These are phyloP conservation scores for Phasianus colchicus DNA, from an alignment of 2,113 vertebrate genomes.

Conservation along the genomic window DNA sequence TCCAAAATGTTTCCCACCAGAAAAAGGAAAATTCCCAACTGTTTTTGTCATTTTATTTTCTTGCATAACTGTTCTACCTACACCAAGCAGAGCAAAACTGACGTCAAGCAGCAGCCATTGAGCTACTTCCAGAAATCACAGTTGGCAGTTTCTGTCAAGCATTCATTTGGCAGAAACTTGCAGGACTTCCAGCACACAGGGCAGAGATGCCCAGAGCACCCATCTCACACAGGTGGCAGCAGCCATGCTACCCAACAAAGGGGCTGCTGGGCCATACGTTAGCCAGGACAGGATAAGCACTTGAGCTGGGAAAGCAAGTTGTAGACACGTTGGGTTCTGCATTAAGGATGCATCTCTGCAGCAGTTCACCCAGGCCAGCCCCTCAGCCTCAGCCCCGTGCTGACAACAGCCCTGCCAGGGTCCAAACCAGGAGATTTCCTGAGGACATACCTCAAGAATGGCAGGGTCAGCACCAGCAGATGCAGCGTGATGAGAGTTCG, in stretches of 20 bases:
- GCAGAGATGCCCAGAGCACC: rapidly evolving
- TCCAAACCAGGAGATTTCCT: background rate
- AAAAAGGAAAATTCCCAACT: background rate
- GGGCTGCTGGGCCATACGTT: background rate
- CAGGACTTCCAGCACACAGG: background rate
- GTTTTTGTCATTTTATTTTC: background rate
- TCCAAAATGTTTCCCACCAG: slow-evolving; percentile 34
- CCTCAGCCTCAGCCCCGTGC: too few species aligned
- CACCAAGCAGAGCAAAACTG: background rate
- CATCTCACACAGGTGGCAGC: rapidly evolving
- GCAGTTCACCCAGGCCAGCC: background rate
- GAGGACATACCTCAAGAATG: background rate
- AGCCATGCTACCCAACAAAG: background rate
- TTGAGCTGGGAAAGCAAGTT: rapidly evolving
- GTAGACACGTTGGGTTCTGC: rapidly evolving
- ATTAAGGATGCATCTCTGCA: background rate
- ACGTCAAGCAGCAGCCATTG: background rate
- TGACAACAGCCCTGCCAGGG: background rate
- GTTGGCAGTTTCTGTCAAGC: background rate
- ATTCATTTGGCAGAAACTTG: too few species aligned
- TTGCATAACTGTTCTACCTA: background rate
- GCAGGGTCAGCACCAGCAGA: background rate
- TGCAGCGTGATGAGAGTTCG: background rate
- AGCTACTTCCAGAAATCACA: background rate
- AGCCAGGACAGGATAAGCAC: rapidly evolving